These are phyloP conservation scores for Trachurus trachurus DNA, from an alignment of 2,797 vertebrate genomes.

Conservation along the genomic window DNA sequence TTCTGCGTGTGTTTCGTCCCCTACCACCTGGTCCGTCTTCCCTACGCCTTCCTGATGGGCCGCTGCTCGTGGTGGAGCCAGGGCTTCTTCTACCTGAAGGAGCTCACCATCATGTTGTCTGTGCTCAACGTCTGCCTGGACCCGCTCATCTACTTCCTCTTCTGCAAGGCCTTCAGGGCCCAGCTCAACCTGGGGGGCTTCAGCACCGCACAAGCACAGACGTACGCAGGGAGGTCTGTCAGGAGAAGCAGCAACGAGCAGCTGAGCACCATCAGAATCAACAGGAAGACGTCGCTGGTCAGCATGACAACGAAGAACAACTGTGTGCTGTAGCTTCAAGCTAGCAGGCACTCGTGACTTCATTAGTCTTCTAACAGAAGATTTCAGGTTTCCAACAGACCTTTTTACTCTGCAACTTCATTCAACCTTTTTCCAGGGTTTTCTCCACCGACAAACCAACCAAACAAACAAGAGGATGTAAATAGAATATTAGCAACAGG, in stretches of 20 bases:
- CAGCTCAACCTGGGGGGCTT: slow-evolving; percentile 43
- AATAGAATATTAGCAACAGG: no score
- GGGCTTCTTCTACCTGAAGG: slow-evolving; percentile 76
- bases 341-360: not conserved
- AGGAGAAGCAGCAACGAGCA: slow-evolving; percentile 13
- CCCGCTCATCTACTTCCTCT: slow-evolving; percentile 84
- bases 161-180: slow-evolving; percentile 79
- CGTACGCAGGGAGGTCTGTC: rapidly evolving
- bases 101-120: slow-evolving; percentile 70
- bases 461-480: no score
- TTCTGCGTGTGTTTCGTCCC: slow-evolving; percentile 85
- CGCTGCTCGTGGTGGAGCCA: not conserved
- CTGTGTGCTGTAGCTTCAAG: slow-evolving; percentile 19
- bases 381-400: no score
- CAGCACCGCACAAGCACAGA: rapidly evolving
- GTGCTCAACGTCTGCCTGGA: slow-evolving; percentile 83
- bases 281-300: slow-evolving; percentile 13
- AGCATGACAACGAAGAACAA: not conserved
- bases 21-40: slow-evolving; percentile 81
- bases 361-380: no score
- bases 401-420: no score
- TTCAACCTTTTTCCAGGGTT: no score
- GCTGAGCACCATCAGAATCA: not conserved
- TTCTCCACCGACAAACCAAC: no score
- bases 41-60: slow-evolving; percentile 62